These are phyloP conservation scores for Popillia japonica DNA, from an alignment of 1,140 invertebrate genomes.

Conservation along the genomic window DNA sequence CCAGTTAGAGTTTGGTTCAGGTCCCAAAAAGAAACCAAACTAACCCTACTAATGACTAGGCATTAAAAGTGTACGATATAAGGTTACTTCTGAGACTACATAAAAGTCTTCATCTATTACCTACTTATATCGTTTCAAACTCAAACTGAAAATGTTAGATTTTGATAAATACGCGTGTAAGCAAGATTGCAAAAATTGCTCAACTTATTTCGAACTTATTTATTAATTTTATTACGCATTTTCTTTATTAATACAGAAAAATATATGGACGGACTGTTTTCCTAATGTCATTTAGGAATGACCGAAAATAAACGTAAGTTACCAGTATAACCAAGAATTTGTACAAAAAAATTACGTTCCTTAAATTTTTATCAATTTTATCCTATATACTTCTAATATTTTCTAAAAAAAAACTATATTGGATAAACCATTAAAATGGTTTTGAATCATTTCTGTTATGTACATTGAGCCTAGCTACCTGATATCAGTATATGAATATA, in stretches of 20 bases:
- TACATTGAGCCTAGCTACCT: constrained; percentile 39
- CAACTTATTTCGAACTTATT: not conserved
- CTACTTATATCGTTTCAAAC: no score
- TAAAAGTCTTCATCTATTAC: no score
- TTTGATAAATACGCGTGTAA: constrained; percentile 1
- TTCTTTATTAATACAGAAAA: not conserved
- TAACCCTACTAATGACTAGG: no score
- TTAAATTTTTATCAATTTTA: constrained; percentile 38
- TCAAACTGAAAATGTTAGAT: not conserved
- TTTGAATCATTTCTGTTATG: constrained; percentile 11
- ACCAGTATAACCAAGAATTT: constrained; percentile 40
- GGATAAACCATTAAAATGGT: constrained; percentile 22
- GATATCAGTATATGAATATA: constrained; percentile 34
- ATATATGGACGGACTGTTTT: constrained; percentile 23
- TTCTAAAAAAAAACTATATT: constrained; percentile 28
- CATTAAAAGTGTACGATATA: no score
- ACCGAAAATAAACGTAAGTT: constrained; percentile 38
- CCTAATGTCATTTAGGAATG: constrained; percentile 22
- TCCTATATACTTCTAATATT: constrained; percentile 27
- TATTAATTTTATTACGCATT: not conserved
- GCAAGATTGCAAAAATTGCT: constrained; percentile 7
- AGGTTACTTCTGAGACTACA: no score
- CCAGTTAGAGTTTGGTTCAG: no score
- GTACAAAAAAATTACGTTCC: constrained; percentile 39
- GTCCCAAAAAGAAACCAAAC: no score